Conservation (phyloP, 2,888 invertebrate genomes). For the Nemoura dubitans region DNA sequence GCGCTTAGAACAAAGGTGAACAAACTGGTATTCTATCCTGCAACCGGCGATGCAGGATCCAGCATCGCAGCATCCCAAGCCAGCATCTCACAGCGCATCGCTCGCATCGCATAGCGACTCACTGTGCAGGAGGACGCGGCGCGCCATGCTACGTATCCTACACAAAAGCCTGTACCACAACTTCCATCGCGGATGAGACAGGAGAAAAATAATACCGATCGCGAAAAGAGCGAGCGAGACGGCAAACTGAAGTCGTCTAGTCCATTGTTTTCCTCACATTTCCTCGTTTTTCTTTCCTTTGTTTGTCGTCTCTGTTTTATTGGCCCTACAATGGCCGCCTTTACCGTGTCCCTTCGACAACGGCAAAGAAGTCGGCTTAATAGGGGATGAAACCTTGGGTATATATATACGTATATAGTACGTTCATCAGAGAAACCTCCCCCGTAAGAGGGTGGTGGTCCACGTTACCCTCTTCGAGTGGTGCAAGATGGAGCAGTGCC, state of each 20-base stretch:
- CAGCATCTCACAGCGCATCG: not conserved
- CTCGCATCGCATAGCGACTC: no score
- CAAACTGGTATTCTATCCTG: conserved; percentile 44
- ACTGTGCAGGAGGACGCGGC: no score
- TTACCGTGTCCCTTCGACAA: conserved; percentile 63
- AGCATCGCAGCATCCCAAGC: not conserved
- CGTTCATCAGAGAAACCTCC: conserved; percentile 40
- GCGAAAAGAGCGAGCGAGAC: conserved; percentile 39
- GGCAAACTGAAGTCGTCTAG: not conserved
- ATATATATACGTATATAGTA: not conserved
- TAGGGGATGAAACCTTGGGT: conserved; percentile 60
- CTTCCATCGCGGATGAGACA: conserved; percentile 1
- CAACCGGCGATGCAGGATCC: not conserved
- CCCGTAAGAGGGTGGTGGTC: conserved; percentile 27
- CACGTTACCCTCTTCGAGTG: not conserved
- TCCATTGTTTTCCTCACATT: conserved; percentile 42
- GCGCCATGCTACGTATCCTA: not conserved
- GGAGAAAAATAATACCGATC: not conserved
- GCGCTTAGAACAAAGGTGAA: conserved; percentile 45
- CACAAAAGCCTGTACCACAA: conserved; percentile 8
- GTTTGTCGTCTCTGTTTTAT: conserved; percentile 50
- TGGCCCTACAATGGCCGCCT: conserved; percentile 61
- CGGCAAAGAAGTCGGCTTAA: conserved; percentile 58
- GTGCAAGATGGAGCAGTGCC: conserved; percentile 34
- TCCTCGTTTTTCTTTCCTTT: conserved; percentile 51